A percentile compares a stretch with the other conserved stretches of the same genome.
Evolutionary conservation across 2,888 invertebrate genomes (phyloP).

Genomic region (Polymixis flavicincta): DNA sequence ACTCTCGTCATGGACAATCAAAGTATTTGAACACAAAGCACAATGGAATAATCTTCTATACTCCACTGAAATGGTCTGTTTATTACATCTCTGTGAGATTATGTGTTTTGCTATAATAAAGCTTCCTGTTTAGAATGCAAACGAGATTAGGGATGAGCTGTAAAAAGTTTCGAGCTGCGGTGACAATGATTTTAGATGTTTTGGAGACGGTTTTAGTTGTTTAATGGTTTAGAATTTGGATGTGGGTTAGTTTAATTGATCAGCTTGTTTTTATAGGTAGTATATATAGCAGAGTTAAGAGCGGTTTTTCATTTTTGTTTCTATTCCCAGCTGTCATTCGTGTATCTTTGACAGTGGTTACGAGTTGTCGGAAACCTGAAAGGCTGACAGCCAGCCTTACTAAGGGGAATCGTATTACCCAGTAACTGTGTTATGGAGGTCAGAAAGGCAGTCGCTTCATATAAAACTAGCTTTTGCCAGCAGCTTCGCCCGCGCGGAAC

Average conservation of each 20-base stretch:
- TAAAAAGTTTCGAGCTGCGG: conserved; percentile 57
- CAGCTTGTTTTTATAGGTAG: neutral
- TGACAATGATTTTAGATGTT: conserved; percentile 51
- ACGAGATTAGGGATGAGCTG: conserved; percentile 59
- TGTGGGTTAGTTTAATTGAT: conserved; percentile 36
- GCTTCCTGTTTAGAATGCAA: conserved; percentile 62
- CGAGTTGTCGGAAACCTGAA: no score
- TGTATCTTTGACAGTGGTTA: no score
- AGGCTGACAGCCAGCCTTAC: no score
- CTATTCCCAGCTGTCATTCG: no score
- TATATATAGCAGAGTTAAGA: neutral
- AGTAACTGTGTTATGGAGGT: no score
- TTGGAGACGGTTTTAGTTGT: conserved; percentile 25
- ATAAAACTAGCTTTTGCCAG: no score
- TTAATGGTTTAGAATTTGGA: conserved; percentile 6
- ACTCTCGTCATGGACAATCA: conserved; percentile 48
- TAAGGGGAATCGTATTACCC: no score
- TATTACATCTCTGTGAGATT: conserved; percentile 55
- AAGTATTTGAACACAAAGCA: conserved; percentile 49
- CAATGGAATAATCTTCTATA: conserved; percentile 57
- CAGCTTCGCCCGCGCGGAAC: no score
- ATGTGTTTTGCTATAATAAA: conserved; percentile 56
- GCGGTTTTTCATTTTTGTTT: no score
- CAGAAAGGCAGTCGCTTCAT: no score
- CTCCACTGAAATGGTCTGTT: conserved; percentile 51